phyloP scores from a whole-genome alignment of 2,113 vertebrate genomes.

The Pogonocichla stellata region DNA sequence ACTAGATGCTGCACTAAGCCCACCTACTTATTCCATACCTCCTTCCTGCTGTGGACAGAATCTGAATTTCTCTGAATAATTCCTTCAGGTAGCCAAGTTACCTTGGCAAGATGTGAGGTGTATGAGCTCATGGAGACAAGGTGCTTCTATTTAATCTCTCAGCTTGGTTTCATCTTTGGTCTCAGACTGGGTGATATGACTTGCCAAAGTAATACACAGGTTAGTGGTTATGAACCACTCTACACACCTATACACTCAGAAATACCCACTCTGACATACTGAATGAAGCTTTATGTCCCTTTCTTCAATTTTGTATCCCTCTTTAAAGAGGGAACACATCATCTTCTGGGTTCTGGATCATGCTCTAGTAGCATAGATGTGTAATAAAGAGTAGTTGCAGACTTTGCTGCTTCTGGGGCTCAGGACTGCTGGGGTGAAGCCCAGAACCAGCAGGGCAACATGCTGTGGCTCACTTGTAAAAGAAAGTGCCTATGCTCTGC shows the following conservation, averaged over 20 bases:
- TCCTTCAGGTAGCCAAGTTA: not conserved
- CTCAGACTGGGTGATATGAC: not conserved
- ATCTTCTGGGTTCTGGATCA: not conserved
- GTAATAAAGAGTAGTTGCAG: not conserved
- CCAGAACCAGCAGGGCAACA: not conserved
- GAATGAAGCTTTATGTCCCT: not conserved
- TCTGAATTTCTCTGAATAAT: not conserved
- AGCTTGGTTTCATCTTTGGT: not conserved
- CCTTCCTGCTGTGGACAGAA: not conserved
- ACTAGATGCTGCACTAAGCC: constrained; percentile 69
- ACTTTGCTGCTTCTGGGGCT: not conserved
- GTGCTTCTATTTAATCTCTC: not conserved
- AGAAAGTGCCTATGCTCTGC: not conserved
- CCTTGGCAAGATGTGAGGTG: not conserved
- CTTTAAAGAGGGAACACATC: not conserved
- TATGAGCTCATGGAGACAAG: not conserved
- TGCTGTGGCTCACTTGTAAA: not conserved
- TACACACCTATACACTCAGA: not conserved
- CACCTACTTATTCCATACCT: constrained; percentile 22
- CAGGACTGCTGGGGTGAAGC: not conserved
- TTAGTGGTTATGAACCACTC: not conserved
- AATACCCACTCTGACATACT: not conserved
- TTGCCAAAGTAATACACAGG: not conserved
- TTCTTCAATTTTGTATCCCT: not conserved
- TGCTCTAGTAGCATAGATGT: not conserved